A percentile compares a stretch with the other conserved stretches of the same genome.
These are phyloP conservation scores for Apistogramma diplotaenia DNA, from an alignment of 2,113 vertebrate genomes.

Conservation along the genomic window DNA sequence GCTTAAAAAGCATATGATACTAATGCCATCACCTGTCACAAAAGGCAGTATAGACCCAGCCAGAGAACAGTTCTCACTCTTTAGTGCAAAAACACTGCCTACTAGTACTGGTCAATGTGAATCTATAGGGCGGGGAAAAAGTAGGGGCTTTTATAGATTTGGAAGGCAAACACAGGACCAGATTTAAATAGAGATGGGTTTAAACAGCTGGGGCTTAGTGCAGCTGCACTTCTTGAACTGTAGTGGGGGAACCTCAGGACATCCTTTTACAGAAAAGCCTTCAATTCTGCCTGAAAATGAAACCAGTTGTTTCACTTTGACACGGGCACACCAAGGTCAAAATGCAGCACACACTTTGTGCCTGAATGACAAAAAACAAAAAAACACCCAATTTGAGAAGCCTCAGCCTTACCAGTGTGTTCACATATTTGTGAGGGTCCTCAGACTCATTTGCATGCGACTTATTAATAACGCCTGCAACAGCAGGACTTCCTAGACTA, in stretches of 20 bases:
- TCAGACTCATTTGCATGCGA: background rate
- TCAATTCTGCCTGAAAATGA: background rate
- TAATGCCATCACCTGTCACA: background rate
- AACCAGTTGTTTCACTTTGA: background rate
- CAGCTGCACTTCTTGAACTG: background rate
- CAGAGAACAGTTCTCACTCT: background rate
- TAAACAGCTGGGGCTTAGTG: background rate
- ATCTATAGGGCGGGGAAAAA: rapidly evolving
- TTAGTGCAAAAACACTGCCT: background rate
- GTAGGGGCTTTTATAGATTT: background rate
- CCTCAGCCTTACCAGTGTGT: background rate
- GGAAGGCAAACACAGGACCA: background rate
- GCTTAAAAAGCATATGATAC: no score
- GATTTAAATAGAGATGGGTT: background rate
- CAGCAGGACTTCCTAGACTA: background rate
- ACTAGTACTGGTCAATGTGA: background rate
- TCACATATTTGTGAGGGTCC: background rate
- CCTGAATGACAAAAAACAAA: background rate
- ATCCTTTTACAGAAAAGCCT: background rate
- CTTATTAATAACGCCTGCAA: background rate
- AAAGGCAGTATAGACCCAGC: background rate
- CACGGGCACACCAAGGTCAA: background rate
- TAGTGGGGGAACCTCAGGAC: background rate
- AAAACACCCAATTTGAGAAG: background rate
- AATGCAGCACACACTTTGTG: background rate